These are phyloP conservation scores for Planiliza haematocheilus DNA, from an alignment of 2,113 vertebrate species.

Conservation along the genomic window DNA sequence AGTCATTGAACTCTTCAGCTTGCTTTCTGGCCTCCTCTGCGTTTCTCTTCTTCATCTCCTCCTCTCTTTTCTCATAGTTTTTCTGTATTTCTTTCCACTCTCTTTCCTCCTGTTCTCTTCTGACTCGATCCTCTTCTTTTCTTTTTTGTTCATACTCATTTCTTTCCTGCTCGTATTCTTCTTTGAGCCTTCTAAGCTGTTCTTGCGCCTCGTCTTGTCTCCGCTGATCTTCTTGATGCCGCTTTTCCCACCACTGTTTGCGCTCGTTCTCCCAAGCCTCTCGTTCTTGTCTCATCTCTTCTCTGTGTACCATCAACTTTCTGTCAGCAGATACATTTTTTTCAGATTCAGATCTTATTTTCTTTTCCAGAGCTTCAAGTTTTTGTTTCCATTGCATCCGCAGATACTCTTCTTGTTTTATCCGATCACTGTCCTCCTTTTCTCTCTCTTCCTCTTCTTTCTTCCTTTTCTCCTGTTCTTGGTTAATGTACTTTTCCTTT, in stretches of 20 bases:
- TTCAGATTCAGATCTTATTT: slow-evolving; percentile 11
- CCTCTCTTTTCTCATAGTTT: neutral
- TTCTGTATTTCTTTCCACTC: slow-evolving; percentile 9
- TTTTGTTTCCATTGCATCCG: slow-evolving; percentile 10
- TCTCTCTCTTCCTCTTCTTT: slow-evolving; percentile 27
- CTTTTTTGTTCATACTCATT: neutral
- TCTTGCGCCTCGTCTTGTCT: slow-evolving; percentile 3
- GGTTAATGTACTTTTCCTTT: slow-evolving; percentile 20
- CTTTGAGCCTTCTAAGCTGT: neutral
- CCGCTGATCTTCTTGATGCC: slow-evolving; percentile 5
- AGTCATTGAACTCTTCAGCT: slow-evolving; percentile 54
- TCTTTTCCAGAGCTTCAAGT: neutral
- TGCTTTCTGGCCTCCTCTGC: slow-evolving; percentile 43
- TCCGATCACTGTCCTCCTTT: neutral
- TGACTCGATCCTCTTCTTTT: neutral
- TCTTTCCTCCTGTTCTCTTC: slow-evolving; percentile 16
- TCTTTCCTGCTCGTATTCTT: slow-evolving; percentile 30
- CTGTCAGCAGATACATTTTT: neutral
- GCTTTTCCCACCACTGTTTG: slow-evolving; percentile 20
- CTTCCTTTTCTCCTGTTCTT: slow-evolving; percentile 20
- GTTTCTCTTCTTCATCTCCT: neutral
- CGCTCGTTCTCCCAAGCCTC: slow-evolving; percentile 34
- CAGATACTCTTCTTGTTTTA: neutral
- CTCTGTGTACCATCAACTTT: neutral
- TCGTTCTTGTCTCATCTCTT: neutral